phyloP scores from a whole-genome alignment of 2,113 vertebrate genomes.

The Aspidoscelis tigris region DNA sequence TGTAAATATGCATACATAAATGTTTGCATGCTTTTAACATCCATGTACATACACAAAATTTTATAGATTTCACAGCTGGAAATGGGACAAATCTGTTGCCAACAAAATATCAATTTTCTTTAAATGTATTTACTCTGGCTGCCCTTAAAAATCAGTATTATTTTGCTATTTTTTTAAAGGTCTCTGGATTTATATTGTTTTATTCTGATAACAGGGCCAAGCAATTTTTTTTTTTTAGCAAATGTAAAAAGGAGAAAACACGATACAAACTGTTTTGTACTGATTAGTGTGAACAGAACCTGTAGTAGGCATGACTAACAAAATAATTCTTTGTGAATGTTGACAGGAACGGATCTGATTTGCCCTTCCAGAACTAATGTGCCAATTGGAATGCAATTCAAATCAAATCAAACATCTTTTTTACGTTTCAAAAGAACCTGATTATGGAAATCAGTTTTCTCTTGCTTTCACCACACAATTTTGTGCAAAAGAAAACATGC shows the following conservation, averaged over 20 bases:
- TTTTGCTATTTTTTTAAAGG: no score
- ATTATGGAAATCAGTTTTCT: neutral
- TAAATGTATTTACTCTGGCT: no score
- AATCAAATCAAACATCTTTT: neutral
- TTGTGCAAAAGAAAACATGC: neutral
- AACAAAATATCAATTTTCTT: neutral
- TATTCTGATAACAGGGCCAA: neutral
- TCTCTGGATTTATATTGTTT: neutral
- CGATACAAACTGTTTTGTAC: neutral
- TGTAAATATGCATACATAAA: no score
- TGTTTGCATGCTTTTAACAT: no score
- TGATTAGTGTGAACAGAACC: neutral
- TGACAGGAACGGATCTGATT: neutral
- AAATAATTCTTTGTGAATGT: neutral
- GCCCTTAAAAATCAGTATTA: no score
- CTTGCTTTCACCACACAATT: neutral
- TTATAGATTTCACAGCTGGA: neutral
- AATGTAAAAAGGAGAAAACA: no score
- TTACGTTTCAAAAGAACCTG: neutral
- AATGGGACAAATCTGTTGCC: neutral
- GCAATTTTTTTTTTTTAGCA: neutral
- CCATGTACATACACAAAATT: neutral
- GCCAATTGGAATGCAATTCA: neutral
- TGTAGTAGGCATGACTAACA: neutral
- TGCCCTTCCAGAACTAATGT: neutral